A percentile compares a stretch with the other conserved stretches of the same genome.
phyloP scores from a whole-genome alignment of 2,888 invertebrate species.

The Apotomis capreana region DNA sequence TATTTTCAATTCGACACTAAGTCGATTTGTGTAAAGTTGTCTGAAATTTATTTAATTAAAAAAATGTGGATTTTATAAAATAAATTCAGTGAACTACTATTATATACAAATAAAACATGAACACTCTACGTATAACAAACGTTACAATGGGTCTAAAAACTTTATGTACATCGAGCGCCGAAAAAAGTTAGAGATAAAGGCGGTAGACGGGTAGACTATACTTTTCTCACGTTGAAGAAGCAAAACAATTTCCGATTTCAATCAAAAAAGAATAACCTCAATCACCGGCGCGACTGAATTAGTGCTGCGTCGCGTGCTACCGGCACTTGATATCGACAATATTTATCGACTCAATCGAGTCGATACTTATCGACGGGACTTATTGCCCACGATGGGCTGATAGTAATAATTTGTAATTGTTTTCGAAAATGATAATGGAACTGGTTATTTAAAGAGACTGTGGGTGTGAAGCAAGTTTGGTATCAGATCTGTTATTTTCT shows the following conservation, averaged over 20 bases:
- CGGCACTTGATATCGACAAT: conserved; percentile 63
- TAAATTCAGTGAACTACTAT: too few relatives aligned
- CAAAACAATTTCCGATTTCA: not conserved
- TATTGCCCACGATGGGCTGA: conserved; percentile 72
- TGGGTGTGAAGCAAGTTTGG: not conserved
- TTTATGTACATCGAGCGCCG: not conserved
- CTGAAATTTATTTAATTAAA: too few relatives aligned
- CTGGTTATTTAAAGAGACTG: conserved; percentile 34
- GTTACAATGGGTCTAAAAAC: too few relatives aligned
- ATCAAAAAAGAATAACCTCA: conserved; percentile 42
- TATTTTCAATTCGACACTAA: too few relatives aligned
- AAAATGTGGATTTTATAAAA: too few relatives aligned
- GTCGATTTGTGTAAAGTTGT: too few relatives aligned
- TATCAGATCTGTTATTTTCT: too few relatives aligned
- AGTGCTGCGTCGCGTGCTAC: conserved; percentile 67
- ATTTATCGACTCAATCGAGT: conserved; percentile 27
- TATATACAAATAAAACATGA: too few relatives aligned
- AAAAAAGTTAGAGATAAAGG: not conserved
- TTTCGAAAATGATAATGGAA: conserved; percentile 54
- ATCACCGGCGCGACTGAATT: conserved; percentile 61
- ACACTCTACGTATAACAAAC: too few relatives aligned
- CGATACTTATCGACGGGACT: conserved; percentile 73
- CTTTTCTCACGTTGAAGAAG: not conserved
- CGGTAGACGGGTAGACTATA: not conserved
- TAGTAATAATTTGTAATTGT: conserved; percentile 78